Conservation (phyloP, 2,797 vertebrate genomes). For the Labeo calbasu region DNA sequence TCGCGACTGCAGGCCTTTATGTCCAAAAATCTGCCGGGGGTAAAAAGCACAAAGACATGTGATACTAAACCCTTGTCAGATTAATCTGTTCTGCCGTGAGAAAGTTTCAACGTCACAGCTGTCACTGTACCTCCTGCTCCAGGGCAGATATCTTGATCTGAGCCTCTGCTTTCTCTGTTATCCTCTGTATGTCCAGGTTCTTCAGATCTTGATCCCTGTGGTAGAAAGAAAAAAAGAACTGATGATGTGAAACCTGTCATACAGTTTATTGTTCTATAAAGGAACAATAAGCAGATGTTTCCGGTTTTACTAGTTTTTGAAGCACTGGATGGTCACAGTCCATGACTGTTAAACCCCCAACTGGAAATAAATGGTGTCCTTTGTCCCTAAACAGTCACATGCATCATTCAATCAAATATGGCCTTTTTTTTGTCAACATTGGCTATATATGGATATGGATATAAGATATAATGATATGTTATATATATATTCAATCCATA, state of each 20-base stretch:
- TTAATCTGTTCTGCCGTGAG: not conserved
- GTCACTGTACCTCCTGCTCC: constrained; percentile 66
- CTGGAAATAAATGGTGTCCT: not conserved
- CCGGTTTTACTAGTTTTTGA: not conserved
- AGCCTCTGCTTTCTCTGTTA: constrained; percentile 63
- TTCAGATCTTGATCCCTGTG: constrained; percentile 68
- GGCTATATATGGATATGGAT: not conserved
- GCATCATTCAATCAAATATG: not conserved
- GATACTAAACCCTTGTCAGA: not conserved
- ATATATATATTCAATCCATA: too few relatives aligned
- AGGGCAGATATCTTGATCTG: constrained; percentile 66
- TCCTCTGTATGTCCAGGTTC: constrained; percentile 61
- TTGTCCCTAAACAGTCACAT: not conserved
- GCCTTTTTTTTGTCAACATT: too few relatives aligned
- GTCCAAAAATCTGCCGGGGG: constrained; percentile 37
- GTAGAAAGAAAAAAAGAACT: not conserved
- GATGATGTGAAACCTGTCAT: not conserved
- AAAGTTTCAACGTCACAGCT: not conserved
- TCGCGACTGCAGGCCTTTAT: constrained; percentile 18
- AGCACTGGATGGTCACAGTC: not conserved
- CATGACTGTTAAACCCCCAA: not conserved
- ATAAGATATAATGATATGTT: not conserved
- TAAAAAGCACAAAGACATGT: constrained; percentile 2
- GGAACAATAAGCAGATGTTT: not conserved
- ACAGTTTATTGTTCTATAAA: not conserved